These are phyloP conservation scores for Nibea albiflora DNA, from an alignment of 2,113 vertebrate genomes.

Conservation along the genomic window DNA sequence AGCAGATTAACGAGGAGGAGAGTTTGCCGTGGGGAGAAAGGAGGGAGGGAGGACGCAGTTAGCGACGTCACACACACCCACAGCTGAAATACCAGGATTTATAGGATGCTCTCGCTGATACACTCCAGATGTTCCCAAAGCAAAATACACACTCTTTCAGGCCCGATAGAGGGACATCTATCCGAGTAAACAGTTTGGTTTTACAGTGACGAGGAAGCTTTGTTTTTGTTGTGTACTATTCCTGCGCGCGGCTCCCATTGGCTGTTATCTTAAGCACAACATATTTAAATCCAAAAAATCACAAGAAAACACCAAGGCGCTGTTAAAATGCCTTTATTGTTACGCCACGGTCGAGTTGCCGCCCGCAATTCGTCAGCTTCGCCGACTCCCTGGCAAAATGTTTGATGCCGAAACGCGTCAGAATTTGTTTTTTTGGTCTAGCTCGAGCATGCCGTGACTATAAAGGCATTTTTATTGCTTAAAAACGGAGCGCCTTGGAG, in stretches of 20 bases:
- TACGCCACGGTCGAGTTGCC: too few species aligned
- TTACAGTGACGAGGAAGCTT: conserved; percentile 22
- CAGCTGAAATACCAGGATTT: conserved; percentile 64
- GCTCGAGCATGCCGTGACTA: too few species aligned
- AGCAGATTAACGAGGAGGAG: conserved; percentile 68
- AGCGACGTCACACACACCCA: conserved; percentile 29
- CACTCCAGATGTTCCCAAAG: conserved; percentile 64
- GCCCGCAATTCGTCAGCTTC: too few species aligned
- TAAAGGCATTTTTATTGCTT: too few species aligned
- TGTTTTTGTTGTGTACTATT: conserved; percentile 27
- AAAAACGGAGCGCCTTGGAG: too few species aligned
- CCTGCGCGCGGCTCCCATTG: neutral
- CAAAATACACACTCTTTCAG: neutral
- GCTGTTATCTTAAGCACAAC: neutral
- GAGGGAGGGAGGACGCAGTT: neutral
- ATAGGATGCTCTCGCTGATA: conserved; percentile 46
- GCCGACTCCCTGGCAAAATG: too few species aligned
- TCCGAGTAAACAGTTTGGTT: conserved; percentile 38
- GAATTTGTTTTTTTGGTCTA: too few species aligned
- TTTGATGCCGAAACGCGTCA: too few species aligned
- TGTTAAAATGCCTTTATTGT: too few species aligned
- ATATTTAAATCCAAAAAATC: too few species aligned
- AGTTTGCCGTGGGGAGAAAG: neutral
- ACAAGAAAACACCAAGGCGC: too few species aligned
- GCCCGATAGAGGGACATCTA: conserved; percentile 9